Evolutionary conservation across 2,797 vertebrate species (phyloP).

Genomic region (Phalanger gymnotis): DNA sequence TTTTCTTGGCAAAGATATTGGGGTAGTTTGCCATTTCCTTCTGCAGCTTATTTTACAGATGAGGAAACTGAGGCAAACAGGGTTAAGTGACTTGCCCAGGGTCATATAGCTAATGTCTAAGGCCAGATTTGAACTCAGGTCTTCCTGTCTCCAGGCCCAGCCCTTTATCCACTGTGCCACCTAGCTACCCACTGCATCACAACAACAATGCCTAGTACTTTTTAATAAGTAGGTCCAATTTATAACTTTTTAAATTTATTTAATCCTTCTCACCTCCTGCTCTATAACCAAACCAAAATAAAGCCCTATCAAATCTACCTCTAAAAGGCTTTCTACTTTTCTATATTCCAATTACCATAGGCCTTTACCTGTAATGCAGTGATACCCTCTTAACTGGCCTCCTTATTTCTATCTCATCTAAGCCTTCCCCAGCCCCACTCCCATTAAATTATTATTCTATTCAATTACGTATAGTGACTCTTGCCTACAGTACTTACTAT

Average conservation of each 20-base stretch:
- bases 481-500: not conserved
- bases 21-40: not conserved
- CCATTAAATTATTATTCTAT: not conserved
- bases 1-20: not conserved
- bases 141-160: not conserved
- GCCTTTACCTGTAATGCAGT: not conserved
- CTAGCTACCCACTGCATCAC: not conserved
- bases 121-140: not conserved
- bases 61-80: not conserved
- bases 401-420: not conserved
- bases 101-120: not conserved
- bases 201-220: not conserved
- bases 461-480: not conserved
- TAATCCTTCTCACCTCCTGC: not conserved
- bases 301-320: not conserved
- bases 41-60: not conserved
- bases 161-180: not conserved
- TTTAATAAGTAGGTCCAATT: not conserved
- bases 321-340: slow-evolving; percentile 29
- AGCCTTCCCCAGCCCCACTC: not conserved
- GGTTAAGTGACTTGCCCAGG: not conserved
- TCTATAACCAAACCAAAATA: not conserved
- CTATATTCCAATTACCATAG: not conserved
- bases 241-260: not conserved
- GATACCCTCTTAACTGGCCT: not conserved